Percentiles rank a stretch among this genome's conserved stretches.
Evolutionary conservation across 2,797 vertebrate species (phyloP).

Genomic region (Ambastaia sidthimunki): DNA sequence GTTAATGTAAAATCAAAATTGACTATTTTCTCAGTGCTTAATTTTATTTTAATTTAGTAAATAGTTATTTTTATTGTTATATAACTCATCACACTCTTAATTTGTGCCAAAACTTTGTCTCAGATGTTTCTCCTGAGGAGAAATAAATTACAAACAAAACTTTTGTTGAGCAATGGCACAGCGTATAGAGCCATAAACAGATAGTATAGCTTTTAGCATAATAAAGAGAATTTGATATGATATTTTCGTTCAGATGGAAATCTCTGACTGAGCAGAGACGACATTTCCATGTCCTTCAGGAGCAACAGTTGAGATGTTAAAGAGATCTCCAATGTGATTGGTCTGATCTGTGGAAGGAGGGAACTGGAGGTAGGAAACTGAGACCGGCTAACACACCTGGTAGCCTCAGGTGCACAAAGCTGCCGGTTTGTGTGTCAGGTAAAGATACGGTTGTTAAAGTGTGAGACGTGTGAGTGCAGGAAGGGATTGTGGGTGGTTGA

Average conservation of each 20-base stretch:
- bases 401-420: slow-evolving; percentile 39
- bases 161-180: no score
- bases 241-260: neutral
- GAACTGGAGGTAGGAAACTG: slow-evolving; percentile 32
- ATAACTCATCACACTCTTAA: no score
- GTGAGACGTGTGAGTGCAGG: slow-evolving; percentile 44
- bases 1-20: neutral
- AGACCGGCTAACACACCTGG: slow-evolving; percentile 44
- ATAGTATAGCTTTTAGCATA: no score
- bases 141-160: no score
- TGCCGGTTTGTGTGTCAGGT: slow-evolving; percentile 41
- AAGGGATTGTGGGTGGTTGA: slow-evolving; percentile 44
- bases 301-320: slow-evolving; percentile 36
- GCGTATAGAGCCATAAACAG: no score
- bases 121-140: neutral
- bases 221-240: neutral
- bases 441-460: slow-evolving; percentile 33
- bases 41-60: neutral
- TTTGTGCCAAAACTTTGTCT: neutral
- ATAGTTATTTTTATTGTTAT: no score
- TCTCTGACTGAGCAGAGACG: neutral
- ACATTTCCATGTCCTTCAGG: neutral
- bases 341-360: slow-evolving; percentile 13
- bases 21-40: neutral
- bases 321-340: slow-evolving; percentile 23